Conservation (phyloP, 1,140 invertebrate species). For the Temnothorax longispinosus region DNA sequence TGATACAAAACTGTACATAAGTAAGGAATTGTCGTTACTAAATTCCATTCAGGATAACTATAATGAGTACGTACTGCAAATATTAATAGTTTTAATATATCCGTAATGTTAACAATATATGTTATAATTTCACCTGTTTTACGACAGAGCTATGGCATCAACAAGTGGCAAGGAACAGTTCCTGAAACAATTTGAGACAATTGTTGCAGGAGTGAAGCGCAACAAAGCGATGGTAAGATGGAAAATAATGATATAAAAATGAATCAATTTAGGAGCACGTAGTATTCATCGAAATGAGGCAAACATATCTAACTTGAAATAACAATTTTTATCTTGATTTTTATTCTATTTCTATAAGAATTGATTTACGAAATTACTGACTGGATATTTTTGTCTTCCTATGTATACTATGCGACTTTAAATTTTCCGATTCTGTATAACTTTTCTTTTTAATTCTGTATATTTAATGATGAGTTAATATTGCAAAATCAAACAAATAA, state of each 20-base stretch:
- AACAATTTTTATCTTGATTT: background rate
- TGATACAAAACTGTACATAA: conserved; percentile 96
- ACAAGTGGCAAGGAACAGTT: conserved; percentile 92
- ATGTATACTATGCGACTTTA: background rate
- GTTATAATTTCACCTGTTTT: conserved; percentile 49
- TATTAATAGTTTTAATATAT: conserved; percentile 38
- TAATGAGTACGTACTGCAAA: conserved; percentile 90
- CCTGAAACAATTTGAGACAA: conserved; percentile 94
- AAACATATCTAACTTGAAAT: background rate
- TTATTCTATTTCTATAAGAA: background rate
- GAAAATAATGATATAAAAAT: background rate
- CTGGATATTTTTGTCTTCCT: background rate
- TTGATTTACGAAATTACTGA: background rate
- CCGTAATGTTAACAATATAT: conserved; percentile 9
- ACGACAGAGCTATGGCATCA: conserved; percentile 89
- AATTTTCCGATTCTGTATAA: background rate
- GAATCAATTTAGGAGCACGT: background rate
- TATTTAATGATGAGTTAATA: background rate
- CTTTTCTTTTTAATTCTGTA: background rate
- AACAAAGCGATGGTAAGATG: conserved; percentile 91
- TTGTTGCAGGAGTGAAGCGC: conserved; percentile 93
- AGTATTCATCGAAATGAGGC: background rate
- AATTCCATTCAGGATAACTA: conserved; percentile 98
- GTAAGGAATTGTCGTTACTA: conserved; percentile 95
- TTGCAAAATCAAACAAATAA: background rate